phyloP scores from a whole-genome alignment of 2,113 vertebrate genomes.

The Murina feae region DNA sequence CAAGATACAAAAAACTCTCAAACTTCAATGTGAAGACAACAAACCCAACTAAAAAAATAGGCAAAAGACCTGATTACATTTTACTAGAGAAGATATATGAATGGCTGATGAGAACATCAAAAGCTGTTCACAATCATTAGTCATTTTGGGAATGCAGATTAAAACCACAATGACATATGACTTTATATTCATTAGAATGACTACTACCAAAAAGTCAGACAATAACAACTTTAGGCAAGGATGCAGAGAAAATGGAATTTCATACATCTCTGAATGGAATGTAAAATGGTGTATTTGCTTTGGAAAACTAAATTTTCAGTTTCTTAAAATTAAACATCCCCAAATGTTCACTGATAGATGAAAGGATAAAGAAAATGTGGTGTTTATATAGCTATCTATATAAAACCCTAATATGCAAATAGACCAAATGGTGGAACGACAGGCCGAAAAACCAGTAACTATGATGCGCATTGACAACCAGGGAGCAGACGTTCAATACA shows the following conservation, averaged over 20 bases:
- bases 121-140: neutral
- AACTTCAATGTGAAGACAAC: neutral
- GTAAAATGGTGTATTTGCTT: neutral
- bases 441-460: too few relatives aligned
- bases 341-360: neutral
- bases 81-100: neutral
- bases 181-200: neutral
- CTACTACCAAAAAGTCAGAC: neutral
- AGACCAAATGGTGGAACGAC: too few relatives aligned
- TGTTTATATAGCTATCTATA: neutral
- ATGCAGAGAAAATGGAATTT: neutral
- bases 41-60: neutral
- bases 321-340: neutral
- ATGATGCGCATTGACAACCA: too few relatives aligned
- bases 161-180: neutral
- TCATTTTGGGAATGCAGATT: neutral
- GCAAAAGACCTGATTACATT: neutral
- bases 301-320: neutral
- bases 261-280: neutral
- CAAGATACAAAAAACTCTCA: neutral
- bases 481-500: too few relatives aligned
- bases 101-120: neutral
- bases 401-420: too few relatives aligned
- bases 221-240: neutral
- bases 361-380: neutral